Percentiles rank a stretch among this genome's conserved stretches.
These are phyloP conservation scores for Pimephales promelas DNA, from an alignment of 2,113 vertebrate species.

Conservation along the genomic window DNA sequence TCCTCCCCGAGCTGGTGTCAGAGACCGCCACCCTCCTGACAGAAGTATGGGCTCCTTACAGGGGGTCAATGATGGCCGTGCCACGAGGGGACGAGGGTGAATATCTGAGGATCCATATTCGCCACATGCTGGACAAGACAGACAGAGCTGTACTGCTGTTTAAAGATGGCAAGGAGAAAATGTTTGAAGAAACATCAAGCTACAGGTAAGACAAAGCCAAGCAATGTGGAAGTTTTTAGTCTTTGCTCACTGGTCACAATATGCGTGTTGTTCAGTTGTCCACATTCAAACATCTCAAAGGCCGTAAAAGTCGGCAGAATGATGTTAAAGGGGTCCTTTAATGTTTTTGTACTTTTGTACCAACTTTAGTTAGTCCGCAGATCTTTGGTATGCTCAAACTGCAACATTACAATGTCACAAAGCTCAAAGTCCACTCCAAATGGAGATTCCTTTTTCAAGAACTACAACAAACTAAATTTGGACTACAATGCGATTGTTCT, in stretches of 20 bases:
- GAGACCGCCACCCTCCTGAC: constrained; percentile 64
- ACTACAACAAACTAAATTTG: too few relatives aligned
- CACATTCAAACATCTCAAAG: neutral
- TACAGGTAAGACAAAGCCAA: constrained; percentile 73
- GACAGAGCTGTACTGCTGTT: constrained; percentile 76
- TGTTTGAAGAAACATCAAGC: constrained; percentile 78
- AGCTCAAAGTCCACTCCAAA: neutral
- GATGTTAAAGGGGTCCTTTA: too few relatives aligned
- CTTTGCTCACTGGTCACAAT: too few relatives aligned
- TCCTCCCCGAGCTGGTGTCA: constrained; percentile 77
- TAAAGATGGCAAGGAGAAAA: constrained; percentile 72
- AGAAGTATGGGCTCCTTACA: constrained; percentile 72
- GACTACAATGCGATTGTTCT: too few relatives aligned
- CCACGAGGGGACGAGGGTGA: constrained; percentile 63
- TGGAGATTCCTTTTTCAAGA: too few relatives aligned
- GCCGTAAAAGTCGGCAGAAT: too few relatives aligned
- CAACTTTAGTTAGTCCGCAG: too few relatives aligned
- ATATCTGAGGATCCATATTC: constrained; percentile 74
- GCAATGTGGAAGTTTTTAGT: neutral
- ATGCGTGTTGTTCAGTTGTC: neutral
- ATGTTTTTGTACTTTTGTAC: too few relatives aligned
- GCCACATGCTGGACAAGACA: constrained; percentile 80
- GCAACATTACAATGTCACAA: too few relatives aligned
- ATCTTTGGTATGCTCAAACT: too few relatives aligned
- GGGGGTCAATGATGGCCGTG: neutral